A percentile compares a stretch with the other conserved stretches of the same genome.
phyloP scores from a whole-genome alignment of 2,113 vertebrate genomes.

The Asarcornis scutulata region DNA sequence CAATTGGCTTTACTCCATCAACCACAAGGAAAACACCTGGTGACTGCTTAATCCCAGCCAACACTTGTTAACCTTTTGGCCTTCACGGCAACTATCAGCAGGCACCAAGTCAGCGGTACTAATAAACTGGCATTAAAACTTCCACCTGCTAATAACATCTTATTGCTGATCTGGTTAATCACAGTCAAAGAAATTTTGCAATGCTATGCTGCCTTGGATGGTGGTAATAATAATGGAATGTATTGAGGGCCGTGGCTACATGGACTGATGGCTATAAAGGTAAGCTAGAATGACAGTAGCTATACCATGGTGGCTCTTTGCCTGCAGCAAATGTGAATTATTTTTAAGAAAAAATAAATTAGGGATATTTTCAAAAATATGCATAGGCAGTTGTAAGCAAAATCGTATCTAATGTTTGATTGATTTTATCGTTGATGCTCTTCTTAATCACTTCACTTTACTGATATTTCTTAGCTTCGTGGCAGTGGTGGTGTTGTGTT shows the following conservation, averaged over 20 bases:
- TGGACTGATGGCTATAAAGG: background rate
- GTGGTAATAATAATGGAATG: background rate
- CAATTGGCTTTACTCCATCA: constrained; percentile 76
- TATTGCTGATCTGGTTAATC: constrained; percentile 73
- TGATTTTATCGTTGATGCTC: background rate
- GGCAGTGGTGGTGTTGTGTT: too few species aligned
- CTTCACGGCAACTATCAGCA: constrained; percentile 72
- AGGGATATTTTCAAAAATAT: background rate
- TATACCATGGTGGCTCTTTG: background rate
- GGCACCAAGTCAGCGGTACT: constrained; percentile 61
- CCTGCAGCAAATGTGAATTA: background rate
- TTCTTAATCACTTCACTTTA: background rate
- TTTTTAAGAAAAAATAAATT: background rate
- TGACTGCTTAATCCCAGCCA: constrained; percentile 65
- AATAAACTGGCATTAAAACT: constrained; percentile 73
- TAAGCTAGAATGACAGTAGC: background rate
- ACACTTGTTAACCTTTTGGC: constrained; percentile 79
- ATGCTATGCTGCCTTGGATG: background rate
- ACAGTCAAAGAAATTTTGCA: constrained; percentile 38
- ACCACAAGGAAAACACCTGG: constrained; percentile 78
- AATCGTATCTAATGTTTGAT: background rate
- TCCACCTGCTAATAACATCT: constrained; percentile 72
- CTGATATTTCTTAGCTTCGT: background rate
- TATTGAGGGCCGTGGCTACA: background rate
- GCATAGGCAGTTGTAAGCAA: background rate